A percentile compares a stretch with the other conserved stretches of the same genome.
These are phyloP conservation scores for Eudasyphora cyanicolor DNA, from an alignment of 2,888 invertebrate genomes.

Conservation along the genomic window DNA sequence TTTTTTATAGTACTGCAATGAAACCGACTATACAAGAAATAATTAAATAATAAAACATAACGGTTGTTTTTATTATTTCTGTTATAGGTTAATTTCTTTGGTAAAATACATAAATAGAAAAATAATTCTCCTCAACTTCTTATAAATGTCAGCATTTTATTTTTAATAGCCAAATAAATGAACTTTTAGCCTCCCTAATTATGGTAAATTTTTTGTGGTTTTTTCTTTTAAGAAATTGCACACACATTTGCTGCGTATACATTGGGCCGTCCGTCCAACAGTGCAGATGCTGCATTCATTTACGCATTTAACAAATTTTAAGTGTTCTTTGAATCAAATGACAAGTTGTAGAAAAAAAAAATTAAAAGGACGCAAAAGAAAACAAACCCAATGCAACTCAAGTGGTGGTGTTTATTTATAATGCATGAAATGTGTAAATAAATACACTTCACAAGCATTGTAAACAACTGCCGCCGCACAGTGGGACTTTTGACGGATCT, in stretches of 20 bases:
- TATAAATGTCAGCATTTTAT: not conserved
- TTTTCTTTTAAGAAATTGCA: not conserved
- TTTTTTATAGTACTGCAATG: not conserved
- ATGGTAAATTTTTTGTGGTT: not conserved
- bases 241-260: not conserved
- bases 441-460: constrained; percentile 36
- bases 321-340: constrained; percentile 40
- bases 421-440: constrained; percentile 42
- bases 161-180: not conserved
- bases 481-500: too few relatives aligned
- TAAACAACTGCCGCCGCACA: too few relatives aligned
- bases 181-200: not conserved
- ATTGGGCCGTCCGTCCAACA: not conserved
- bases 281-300: not conserved
- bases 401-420: constrained; percentile 28
- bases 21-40: too few relatives aligned
- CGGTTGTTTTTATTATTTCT: too few relatives aligned
- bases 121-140: not conserved
- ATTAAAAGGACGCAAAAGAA: constrained; percentile 14
- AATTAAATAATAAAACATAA: too few relatives aligned
- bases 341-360: not conserved
- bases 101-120: not conserved
- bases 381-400: constrained; percentile 14
- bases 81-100: too few relatives aligned
- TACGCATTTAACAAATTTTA: constrained; percentile 37